Evolutionary conservation across 2,113 vertebrate species (phyloP).

Genomic region (Rhynchomys soricoides): DNA sequence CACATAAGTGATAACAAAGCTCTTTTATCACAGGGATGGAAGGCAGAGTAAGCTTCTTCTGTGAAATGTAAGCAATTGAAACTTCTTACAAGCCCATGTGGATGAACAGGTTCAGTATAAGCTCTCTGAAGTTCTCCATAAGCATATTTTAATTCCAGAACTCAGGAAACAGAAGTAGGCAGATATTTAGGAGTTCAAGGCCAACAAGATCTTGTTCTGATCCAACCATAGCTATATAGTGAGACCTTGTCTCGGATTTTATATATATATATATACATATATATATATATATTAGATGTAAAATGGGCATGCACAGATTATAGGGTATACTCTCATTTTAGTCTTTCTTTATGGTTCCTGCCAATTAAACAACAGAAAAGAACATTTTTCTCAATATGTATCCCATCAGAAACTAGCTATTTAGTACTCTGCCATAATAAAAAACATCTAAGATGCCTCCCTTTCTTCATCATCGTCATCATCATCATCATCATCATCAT

Average conservation of each 20-base stretch:
- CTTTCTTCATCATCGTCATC: background rate
- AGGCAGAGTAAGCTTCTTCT: background rate
- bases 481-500: background rate
- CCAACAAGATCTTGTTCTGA: background rate
- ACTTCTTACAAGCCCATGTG: background rate
- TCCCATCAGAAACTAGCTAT: background rate
- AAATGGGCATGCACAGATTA: background rate
- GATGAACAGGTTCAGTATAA: background rate
- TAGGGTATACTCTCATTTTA: background rate
- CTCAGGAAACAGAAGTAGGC: background rate
- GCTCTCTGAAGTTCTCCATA: background rate
- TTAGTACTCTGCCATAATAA: background rate
- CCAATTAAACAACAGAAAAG: background rate
- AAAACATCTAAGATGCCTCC: background rate
- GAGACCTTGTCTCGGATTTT: background rate
- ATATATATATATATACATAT: too few relatives aligned
- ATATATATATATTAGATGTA: background rate
- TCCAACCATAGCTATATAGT: background rate
- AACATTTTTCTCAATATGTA: background rate
- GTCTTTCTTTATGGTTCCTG: background rate
- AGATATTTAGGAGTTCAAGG: background rate
- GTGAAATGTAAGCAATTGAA: conserved; percentile 5
- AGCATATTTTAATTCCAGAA: background rate
- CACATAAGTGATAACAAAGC: background rate
- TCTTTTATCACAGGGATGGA: background rate